Conservation (phyloP, 2,888 invertebrate species). For the Cyclophora albipunctata region DNA sequence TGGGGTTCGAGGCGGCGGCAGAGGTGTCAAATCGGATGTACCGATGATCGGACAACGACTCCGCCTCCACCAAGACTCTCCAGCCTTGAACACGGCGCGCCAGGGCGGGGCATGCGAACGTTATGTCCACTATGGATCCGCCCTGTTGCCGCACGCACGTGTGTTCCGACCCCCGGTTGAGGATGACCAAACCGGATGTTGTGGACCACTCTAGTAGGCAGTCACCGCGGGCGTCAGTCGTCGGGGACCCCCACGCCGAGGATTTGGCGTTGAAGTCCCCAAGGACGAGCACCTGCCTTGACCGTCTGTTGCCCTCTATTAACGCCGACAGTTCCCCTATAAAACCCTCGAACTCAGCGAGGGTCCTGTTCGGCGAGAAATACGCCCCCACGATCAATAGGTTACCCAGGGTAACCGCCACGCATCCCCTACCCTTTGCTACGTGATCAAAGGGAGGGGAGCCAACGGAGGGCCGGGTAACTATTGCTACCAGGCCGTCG, state of each 20-base stretch:
- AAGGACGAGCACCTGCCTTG: constrained; percentile 1
- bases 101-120: constrained; percentile 1
- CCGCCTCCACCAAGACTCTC: not conserved
- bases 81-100: not conserved
- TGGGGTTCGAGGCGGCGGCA: not conserved
- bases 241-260: constrained; percentile 13
- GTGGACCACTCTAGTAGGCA: not conserved
- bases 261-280: constrained; percentile 17
- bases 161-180: not conserved
- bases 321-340: not conserved
- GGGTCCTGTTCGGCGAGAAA: constrained; percentile 16
- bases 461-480: constrained; percentile 1
- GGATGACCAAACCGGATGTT: not conserved
- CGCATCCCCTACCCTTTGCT: constrained; percentile 9
- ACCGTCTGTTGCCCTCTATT: constrained; percentile 1
- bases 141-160: constrained; percentile 4
- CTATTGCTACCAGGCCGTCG: not conserved
- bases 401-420: constrained; percentile 2
- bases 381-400: constrained; percentile 11
- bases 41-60: constrained; percentile 1
- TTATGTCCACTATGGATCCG: constrained; percentile 2
- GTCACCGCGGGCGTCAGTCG: not conserved
- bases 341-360: constrained; percentile 16
- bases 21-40: constrained; percentile 2
- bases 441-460: not conserved